phyloP scores from a whole-genome alignment of 2,113 vertebrate species.

The Plectropomus leopardus region DNA sequence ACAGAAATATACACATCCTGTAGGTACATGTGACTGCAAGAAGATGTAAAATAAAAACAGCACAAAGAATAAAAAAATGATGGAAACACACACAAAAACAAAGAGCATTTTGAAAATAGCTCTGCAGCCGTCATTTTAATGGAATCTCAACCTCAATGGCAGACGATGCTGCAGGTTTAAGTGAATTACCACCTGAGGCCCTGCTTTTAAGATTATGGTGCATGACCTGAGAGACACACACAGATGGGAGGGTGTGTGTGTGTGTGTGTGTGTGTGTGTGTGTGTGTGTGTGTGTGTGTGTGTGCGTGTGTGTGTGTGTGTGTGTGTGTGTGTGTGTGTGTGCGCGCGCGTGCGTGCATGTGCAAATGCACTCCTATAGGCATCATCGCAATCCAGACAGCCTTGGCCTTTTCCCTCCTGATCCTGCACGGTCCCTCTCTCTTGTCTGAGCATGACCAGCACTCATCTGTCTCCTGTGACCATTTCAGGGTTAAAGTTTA shows the following conservation, averaged over 20 bases:
- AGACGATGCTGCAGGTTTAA: slow-evolving; percentile 69
- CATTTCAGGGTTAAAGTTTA: slow-evolving; percentile 29
- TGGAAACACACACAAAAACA: not conserved
- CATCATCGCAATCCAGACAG: slow-evolving; percentile 47
- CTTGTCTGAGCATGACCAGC: slow-evolving; percentile 46
- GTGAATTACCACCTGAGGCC: slow-evolving; percentile 78
- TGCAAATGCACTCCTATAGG: not conserved
- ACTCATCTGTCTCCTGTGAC: slow-evolving; percentile 58
- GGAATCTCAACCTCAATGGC: slow-evolving; percentile 41
- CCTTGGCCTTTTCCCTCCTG: slow-evolving; percentile 20
- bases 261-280: not conserved
- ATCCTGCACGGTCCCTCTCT: slow-evolving; percentile 13
- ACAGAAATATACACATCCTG: not conserved
- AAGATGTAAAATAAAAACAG: not conserved
- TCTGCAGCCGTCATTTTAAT: slow-evolving; percentile 46
- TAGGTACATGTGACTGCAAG: not conserved
- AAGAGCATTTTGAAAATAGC: slow-evolving; percentile 31
- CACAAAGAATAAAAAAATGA: not conserved
- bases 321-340: slow-evolving; percentile 5
- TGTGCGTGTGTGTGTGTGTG: not conserved
- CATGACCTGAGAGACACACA: slow-evolving; percentile 42
- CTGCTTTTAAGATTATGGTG: slow-evolving; percentile 72
- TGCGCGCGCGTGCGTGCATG: slow-evolving; percentile 13
- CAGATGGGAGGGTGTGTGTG: not conserved
- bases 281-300: slow-evolving; percentile 23